phyloP scores from a whole-genome alignment of 2,888 invertebrate species.

The Iphiclides podalirius region DNA sequence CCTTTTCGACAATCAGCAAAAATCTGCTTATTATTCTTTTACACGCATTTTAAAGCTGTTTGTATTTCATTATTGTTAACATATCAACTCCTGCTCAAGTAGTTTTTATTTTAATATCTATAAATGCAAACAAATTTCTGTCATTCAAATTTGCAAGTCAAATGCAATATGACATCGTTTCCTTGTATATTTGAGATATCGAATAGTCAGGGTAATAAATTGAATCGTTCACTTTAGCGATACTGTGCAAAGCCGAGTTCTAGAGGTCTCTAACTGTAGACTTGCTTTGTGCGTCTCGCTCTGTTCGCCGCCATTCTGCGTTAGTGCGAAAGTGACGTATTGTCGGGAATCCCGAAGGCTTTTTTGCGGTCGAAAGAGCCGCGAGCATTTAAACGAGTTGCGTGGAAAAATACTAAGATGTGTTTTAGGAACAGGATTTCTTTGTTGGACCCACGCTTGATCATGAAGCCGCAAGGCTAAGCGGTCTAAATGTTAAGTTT shows the following conservation, averaged over 20 bases:
- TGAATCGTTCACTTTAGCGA: neutral
- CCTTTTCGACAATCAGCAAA: no score
- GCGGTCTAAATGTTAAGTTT: no score
- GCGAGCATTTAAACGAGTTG: neutral
- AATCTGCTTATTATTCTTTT: no score
- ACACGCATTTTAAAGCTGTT: no score
- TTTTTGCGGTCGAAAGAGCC: constrained; percentile 8
- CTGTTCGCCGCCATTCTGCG: neutral
- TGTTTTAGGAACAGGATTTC: constrained; percentile 11
- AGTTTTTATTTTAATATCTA: no score
- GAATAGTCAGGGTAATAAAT: neutral
- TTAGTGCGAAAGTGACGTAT: neutral
- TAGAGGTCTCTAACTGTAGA: neutral
- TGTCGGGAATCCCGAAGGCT: constrained; percentile 10
- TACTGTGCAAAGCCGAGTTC: neutral
- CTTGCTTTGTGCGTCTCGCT: neutral
- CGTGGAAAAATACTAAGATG: neutral
- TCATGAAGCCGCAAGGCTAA: neutral
- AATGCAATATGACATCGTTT: neutral
- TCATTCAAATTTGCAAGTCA: neutral
- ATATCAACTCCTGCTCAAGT: no score
- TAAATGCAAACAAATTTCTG: neutral
- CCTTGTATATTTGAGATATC: neutral
- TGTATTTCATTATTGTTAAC: no score
- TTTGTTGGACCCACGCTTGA: neutral